Evolutionary conservation across 1,140 invertebrate species (phyloP).

Genomic region (Mactra quadrangularis): DNA sequence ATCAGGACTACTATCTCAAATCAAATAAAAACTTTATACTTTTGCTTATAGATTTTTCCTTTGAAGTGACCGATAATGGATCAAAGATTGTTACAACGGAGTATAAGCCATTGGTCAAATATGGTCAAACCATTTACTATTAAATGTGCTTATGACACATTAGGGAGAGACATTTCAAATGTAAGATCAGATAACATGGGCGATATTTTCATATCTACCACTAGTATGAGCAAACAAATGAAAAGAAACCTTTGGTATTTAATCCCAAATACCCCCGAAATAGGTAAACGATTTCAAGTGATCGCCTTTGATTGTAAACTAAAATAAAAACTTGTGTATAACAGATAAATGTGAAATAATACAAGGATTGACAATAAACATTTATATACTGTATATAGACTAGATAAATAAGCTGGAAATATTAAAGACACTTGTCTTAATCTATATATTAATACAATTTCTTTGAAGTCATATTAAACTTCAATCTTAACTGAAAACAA

Average conservation of each 20-base stretch:
- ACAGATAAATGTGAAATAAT: conserved; percentile 55
- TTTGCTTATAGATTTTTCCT: conserved; percentile 2
- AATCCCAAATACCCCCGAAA: no score
- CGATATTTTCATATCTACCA: background rate
- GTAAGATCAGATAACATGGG: conserved; percentile 3
- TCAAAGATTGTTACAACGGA: conserved; percentile 34
- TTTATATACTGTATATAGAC: conserved; percentile 50
- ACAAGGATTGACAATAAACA: conserved; percentile 33
- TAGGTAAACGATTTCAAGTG: background rate
- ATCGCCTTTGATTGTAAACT: background rate
- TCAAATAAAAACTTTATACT: no score
- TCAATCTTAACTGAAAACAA: conserved; percentile 46
- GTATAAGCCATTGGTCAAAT: background rate
- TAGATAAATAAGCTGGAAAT: conserved; percentile 31
- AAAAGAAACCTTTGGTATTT: conserved; percentile 32
- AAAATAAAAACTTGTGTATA: conserved; percentile 36
- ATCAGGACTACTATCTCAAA: no score
- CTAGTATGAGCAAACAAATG: conserved; percentile 16
- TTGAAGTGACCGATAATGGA: conserved; percentile 43
- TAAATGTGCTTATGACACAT: conserved; percentile 9
- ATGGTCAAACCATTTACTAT: conserved; percentile 14
- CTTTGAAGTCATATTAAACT: conserved; percentile 38
- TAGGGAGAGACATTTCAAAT: conserved; percentile 8
- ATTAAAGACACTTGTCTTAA: conserved; percentile 33
- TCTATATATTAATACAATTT: conserved; percentile 33